Percentiles rank a stretch among this genome's conserved stretches.
phyloP scores from a whole-genome alignment of 2,113 vertebrate genomes.

The Caranx ignobilis region DNA sequence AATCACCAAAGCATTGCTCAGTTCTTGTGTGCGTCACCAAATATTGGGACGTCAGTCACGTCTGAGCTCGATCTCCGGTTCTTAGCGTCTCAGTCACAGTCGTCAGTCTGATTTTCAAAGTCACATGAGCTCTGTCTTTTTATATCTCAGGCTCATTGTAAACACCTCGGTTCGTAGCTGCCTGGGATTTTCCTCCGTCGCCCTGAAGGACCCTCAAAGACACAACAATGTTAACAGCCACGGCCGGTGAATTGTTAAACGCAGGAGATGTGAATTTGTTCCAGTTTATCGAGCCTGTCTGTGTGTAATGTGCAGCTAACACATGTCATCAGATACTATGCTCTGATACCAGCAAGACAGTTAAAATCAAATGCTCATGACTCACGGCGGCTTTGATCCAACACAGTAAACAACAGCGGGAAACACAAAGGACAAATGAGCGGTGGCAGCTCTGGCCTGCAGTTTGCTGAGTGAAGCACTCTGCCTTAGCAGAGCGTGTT shows the following conservation, averaged over 20 bases:
- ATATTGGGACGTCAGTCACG: too few relatives aligned
- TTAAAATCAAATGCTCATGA: neutral
- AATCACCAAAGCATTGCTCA: too few relatives aligned
- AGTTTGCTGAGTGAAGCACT: constrained; percentile 71
- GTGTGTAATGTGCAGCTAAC: neutral
- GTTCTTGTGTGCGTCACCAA: neutral
- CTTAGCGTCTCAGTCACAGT: neutral
- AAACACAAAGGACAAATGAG: constrained; percentile 37
- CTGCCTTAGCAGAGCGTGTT: constrained; percentile 51
- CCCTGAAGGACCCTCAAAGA: too few relatives aligned
- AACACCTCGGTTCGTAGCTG: too few relatives aligned
- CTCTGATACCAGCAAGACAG: neutral
- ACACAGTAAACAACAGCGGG: constrained; percentile 8
- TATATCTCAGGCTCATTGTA: too few relatives aligned
- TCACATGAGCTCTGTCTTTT: too few relatives aligned
- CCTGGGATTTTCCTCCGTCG: too few relatives aligned
- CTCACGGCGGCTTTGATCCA: neutral
- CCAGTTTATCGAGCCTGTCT: neutral
- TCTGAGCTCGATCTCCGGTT: neutral
- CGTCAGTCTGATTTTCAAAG: too few relatives aligned
- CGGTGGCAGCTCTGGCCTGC: constrained; percentile 49
- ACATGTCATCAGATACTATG: neutral
- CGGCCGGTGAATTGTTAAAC: too few relatives aligned
- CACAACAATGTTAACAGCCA: too few relatives aligned
- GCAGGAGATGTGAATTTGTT: neutral